Evolutionary conservation across 2,113 vertebrate genomes (phyloP).

Genomic region (Platichthys flesus): DNA sequence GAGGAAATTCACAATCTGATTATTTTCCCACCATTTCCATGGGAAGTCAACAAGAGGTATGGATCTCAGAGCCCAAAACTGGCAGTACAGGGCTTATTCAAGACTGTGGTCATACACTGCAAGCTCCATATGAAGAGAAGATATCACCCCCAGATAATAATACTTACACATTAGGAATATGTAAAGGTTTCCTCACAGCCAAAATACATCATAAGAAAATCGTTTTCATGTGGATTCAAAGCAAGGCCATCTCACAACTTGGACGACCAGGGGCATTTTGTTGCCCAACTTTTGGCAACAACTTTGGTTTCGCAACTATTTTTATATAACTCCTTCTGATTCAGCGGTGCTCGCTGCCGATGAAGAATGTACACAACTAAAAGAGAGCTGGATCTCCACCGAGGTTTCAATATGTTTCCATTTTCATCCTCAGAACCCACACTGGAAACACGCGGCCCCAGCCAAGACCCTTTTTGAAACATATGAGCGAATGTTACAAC

Average conservation of each 20-base stretch:
- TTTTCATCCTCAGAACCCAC: slow-evolving; percentile 75
- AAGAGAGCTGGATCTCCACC: slow-evolving; percentile 66
- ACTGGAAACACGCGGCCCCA: slow-evolving; percentile 66
- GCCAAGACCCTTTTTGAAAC: slow-evolving; percentile 72
- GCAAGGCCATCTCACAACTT: slow-evolving; percentile 4
- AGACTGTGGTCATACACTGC: slow-evolving; percentile 40
- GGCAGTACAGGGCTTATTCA: slow-evolving; percentile 12
- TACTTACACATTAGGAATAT: slow-evolving; percentile 11
- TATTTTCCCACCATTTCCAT: not conserved
- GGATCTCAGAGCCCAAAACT: too few relatives aligned
- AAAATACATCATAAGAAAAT: not conserved
- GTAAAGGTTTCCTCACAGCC: not conserved
- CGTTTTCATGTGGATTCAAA: slow-evolving; percentile 6
- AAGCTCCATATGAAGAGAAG: slow-evolving; percentile 6
- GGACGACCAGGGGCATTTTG: slow-evolving; percentile 43
- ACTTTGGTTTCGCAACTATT: slow-evolving; percentile 51
- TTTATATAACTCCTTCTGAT: slow-evolving; percentile 70
- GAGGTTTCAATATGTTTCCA: slow-evolving; percentile 76
- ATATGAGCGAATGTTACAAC: slow-evolving; percentile 69
- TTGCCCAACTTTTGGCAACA: slow-evolving; percentile 16
- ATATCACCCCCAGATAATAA: slow-evolving; percentile 17
- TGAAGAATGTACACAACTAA: slow-evolving; percentile 76
- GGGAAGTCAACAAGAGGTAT: too few relatives aligned
- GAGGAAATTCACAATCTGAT: not conserved
- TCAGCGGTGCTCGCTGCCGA: slow-evolving; percentile 64